A percentile compares a stretch with the other conserved stretches of the same genome.
phyloP scores from a whole-genome alignment of 2,888 invertebrate genomes.

The Malachius bipustulatus region DNA sequence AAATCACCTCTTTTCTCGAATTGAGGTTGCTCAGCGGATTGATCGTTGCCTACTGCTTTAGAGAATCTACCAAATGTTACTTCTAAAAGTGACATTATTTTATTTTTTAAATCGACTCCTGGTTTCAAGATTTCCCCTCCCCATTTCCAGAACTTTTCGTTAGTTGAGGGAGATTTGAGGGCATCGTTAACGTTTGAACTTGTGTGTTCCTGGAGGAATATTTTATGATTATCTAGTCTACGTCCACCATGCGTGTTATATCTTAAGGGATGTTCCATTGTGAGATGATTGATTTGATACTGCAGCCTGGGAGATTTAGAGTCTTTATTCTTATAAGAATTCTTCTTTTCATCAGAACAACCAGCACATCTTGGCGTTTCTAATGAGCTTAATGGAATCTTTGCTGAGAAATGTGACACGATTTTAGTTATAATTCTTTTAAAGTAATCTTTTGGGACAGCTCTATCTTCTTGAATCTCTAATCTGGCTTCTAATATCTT shows the following conservation, averaged over 20 bases:
- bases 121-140: constrained; percentile 31
- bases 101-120: constrained; percentile 31
- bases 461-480: constrained; percentile 29
- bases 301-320: not conserved
- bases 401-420: constrained; percentile 21
- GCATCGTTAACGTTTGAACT: not conserved
- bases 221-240: not conserved
- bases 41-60: constrained; percentile 1
- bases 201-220: not conserved
- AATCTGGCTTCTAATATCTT: constrained; percentile 28
- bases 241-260: not conserved
- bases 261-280: not conserved
- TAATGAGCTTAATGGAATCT: not conserved
- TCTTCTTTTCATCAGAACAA: not conserved
- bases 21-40: constrained; percentile 5
- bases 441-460: constrained; percentile 34
- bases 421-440: constrained; percentile 33
- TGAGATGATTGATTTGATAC: not conserved
- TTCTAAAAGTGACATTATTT: constrained; percentile 27
- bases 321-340: not conserved
- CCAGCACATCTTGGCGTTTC: constrained; percentile 1
- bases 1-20: constrained; percentile 3
- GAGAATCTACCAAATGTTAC: constrained; percentile 21
- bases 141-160: constrained; percentile 28
- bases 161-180: not conserved